These are phyloP conservation scores for Halocaridina rubra DNA, from an alignment of 2,888 invertebrate species.

Conservation along the genomic window DNA sequence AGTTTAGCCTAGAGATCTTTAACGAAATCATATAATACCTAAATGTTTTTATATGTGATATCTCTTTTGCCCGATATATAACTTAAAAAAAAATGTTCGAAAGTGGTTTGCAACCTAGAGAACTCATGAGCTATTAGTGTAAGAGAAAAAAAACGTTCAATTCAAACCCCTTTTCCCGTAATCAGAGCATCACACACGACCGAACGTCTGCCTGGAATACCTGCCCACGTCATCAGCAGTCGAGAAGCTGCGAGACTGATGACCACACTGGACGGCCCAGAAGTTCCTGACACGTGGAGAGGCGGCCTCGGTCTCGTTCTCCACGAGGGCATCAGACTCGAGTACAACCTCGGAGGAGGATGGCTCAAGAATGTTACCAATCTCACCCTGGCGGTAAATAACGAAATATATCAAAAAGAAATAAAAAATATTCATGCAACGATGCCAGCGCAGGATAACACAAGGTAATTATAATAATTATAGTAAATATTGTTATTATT, in stretches of 20 bases:
- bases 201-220: not conserved
- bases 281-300: conserved; percentile 11
- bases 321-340: no score
- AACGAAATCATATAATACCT: no score
- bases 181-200: no score
- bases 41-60: no score
- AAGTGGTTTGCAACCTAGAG: no score
- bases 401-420: not conserved
- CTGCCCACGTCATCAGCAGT: not conserved
- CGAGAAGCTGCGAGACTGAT: not conserved
- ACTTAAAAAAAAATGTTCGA: no score
- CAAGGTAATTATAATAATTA: conserved; percentile 32
- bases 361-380: conserved; percentile 1
- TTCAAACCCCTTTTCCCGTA: no score
- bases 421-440: conserved; percentile 37
- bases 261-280: conserved; percentile 1
- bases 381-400: conserved; percentile 23
- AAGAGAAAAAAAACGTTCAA: no score
- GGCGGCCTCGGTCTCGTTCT: not conserved
- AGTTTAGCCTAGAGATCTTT: no score
- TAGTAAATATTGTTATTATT: no score
- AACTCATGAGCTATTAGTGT: no score
- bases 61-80: no score
- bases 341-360: conserved; percentile 18
- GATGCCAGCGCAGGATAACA: conserved; percentile 14